Percentiles rank a stretch among this genome's conserved stretches.
Conservation (phyloP, 2,797 vertebrate species). For the Sorex maritimensis region DNA sequence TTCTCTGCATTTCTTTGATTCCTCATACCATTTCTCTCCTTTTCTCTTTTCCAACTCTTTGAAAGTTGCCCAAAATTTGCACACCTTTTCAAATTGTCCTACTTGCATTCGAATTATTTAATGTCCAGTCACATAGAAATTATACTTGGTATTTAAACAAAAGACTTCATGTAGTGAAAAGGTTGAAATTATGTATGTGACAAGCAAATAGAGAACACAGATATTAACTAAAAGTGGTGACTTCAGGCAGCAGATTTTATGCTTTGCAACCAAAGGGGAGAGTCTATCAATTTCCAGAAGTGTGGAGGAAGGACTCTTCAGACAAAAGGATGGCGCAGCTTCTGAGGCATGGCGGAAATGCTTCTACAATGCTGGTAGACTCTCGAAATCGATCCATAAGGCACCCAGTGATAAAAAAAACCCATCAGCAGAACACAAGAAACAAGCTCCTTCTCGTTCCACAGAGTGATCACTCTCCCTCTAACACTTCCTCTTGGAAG, state of each 20-base stretch:
- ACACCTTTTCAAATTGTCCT: slow-evolving; percentile 7
- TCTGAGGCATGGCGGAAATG: not conserved
- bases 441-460: not conserved
- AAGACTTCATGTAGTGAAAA: not conserved
- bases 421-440: not conserved
- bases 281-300: not conserved
- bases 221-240: not conserved
- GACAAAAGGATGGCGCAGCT: not conserved
- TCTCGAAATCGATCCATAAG: not conserved
- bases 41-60: not conserved
- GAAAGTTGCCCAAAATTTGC: not conserved
- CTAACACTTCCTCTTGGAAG: not conserved
- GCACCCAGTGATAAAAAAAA: not conserved
- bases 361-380: not conserved
- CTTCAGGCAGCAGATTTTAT: not conserved
- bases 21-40: not conserved
- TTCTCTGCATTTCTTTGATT: slow-evolving; percentile 22
- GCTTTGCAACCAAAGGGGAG: not conserved
- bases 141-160: not conserved
- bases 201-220: not conserved
- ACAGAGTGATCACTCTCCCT: not conserved
- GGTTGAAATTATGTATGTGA: not conserved
- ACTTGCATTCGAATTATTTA: not conserved
- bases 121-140: not conserved
- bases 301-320: not conserved